Conservation (phyloP, 2,888 invertebrate genomes). For the Synanthedon vespiformis region DNA sequence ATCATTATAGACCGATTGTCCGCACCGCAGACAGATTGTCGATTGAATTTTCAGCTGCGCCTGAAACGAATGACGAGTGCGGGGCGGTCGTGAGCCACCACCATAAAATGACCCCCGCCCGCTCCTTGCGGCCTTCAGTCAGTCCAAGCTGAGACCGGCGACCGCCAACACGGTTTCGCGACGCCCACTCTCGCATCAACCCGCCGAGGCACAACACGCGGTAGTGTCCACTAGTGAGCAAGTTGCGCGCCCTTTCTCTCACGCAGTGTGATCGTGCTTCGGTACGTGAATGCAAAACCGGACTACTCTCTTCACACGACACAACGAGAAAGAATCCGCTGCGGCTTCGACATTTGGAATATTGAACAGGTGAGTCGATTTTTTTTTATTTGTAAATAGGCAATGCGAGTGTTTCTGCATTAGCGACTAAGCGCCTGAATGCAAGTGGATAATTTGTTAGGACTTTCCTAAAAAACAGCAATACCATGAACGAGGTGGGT, state of each 20-base stretch:
- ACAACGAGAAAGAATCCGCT: slow-evolving; percentile 40
- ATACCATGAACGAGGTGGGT: slow-evolving; percentile 22
- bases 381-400: slow-evolving; percentile 19
- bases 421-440: slow-evolving; percentile 28
- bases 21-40: neutral
- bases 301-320: slow-evolving; percentile 56
- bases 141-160: slow-evolving; percentile 54
- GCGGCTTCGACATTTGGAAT: slow-evolving; percentile 34
- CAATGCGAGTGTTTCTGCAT: slow-evolving; percentile 39
- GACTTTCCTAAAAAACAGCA: slow-evolving; percentile 41
- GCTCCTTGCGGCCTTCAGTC: slow-evolving; percentile 66
- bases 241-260: slow-evolving; percentile 67
- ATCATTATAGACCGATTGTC: no score
- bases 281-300: slow-evolving; percentile 67
- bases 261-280: slow-evolving; percentile 63
- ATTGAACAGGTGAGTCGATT: slow-evolving; percentile 43
- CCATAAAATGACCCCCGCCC: slow-evolving; percentile 62
- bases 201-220: slow-evolving; percentile 50
- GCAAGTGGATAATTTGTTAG: slow-evolving; percentile 17
- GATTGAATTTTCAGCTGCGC: slow-evolving; percentile 4
- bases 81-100: slow-evolving; percentile 22
- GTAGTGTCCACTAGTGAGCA: slow-evolving; percentile 48
- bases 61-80: slow-evolving; percentile 16
- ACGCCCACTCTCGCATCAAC: slow-evolving; percentile 49
- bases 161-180: slow-evolving; percentile 52